Evolutionary conservation across 1,140 invertebrate species (phyloP).

Genomic region (Ruditapes philippinarum): DNA sequence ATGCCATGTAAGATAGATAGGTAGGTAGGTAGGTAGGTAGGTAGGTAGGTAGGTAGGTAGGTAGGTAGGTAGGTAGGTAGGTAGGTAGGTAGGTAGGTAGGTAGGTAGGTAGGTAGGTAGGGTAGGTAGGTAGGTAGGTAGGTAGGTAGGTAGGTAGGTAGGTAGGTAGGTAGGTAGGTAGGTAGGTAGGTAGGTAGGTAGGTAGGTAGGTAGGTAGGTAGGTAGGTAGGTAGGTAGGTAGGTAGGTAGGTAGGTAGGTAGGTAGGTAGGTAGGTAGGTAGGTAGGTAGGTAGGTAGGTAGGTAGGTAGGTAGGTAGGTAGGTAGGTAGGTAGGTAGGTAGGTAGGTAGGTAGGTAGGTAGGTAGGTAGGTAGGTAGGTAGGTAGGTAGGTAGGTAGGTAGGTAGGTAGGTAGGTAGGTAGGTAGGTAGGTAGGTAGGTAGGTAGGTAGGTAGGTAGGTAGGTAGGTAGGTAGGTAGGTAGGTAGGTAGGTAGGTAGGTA

Average conservation of each 20-base stretch:
- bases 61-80: constrained; percentile 36
- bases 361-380: background rate
- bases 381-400: background rate
- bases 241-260: constrained; percentile 3
- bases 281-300: background rate
- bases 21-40: constrained; percentile 33
- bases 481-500: too few species aligned
- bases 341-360: background rate
- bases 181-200: constrained; percentile 31
- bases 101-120: constrained; percentile 34
- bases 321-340: constrained; percentile 7
- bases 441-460: background rate
- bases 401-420: background rate
- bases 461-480: background rate
- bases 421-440: background rate
- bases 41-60: constrained; percentile 39
- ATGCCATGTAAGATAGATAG: too few species aligned
- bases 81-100: constrained; percentile 28
- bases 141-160: constrained; percentile 20
- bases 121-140: too few species aligned
- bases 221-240: background rate
- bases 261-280: constrained; percentile 6
- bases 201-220: background rate
- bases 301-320: background rate
- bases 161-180: constrained; percentile 28